phyloP scores from a whole-genome alignment of 1,140 invertebrate species.

The Sogatella furcifera region DNA sequence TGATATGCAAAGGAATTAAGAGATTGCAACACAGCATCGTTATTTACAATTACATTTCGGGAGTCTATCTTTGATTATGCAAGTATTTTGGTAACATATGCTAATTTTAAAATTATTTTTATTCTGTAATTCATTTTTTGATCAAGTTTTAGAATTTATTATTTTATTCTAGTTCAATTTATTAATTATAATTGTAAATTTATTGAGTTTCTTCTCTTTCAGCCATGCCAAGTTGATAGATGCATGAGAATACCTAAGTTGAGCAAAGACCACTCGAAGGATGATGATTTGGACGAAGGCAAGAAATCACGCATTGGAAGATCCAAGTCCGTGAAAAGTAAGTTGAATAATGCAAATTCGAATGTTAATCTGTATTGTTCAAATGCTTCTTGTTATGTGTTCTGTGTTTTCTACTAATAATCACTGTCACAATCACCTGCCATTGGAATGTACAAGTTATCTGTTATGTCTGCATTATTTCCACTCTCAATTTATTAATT shows the following conservation, averaged over 20 bases:
- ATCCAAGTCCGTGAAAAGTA: constrained; percentile 25
- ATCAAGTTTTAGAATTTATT: no score
- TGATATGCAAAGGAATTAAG: no score
- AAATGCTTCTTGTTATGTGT: neutral
- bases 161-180: no score
- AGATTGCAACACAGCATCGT: no score
- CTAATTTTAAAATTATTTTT: no score
- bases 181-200: no score
- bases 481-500: neutral
- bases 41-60: no score
- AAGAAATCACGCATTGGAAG: constrained; percentile 18
- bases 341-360: constrained; percentile 6
- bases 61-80: no score
- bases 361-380: neutral
- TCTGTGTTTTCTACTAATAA: neutral
- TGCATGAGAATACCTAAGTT: constrained; percentile 8
- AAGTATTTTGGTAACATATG: no score
- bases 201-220: neutral
- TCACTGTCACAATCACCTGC: no score
- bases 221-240: constrained; percentile 14
- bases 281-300: constrained; percentile 12
- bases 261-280: constrained; percentile 1
- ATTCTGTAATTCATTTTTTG: no score
- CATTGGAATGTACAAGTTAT: no score
- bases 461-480: neutral